Evolutionary conservation across 1,140 invertebrate genomes (phyloP).

Genomic region (Probaryconus sp.): DNA sequence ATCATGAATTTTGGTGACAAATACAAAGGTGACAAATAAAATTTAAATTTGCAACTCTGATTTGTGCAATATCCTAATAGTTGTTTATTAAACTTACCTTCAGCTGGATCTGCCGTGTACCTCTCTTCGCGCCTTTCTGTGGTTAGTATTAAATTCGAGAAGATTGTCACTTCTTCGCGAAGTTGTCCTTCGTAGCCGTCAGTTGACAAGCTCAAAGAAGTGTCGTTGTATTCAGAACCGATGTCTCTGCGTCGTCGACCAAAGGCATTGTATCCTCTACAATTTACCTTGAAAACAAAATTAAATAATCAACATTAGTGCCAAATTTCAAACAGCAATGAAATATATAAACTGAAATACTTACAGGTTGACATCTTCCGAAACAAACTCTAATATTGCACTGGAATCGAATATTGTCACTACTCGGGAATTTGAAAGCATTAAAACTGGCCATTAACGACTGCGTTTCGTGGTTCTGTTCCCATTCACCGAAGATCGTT

Average conservation of each 20-base stretch:
- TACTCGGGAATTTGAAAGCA: slow-evolving; percentile 97
- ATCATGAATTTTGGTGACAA: too few species aligned
- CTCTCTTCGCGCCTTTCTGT: slow-evolving; percentile 87
- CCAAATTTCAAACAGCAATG: not conserved
- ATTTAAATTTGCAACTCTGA: too few species aligned
- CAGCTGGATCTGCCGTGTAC: slow-evolving; percentile 81
- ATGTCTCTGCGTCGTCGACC: slow-evolving; percentile 87
- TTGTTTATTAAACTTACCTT: too few species aligned
- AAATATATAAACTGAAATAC: not conserved
- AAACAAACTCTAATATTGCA: slow-evolving; percentile 97
- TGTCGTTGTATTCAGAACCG: slow-evolving; percentile 80
- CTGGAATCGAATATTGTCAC: slow-evolving; percentile 96
- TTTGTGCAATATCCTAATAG: too few species aligned
- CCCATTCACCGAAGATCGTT: slow-evolving; percentile 95
- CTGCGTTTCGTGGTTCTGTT: slow-evolving; percentile 89
- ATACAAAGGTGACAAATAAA: too few species aligned
- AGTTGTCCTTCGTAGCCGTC: slow-evolving; percentile 87
- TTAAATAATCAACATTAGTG: slow-evolving; percentile 24
- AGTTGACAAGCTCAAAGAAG: slow-evolving; percentile 77
- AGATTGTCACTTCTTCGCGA: slow-evolving; percentile 94
- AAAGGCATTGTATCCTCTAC: slow-evolving; percentile 92
- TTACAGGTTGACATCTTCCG: slow-evolving; percentile 94
- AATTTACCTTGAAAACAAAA: slow-evolving; percentile 85
- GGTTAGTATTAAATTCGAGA: slow-evolving; percentile 94
- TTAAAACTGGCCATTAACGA: slow-evolving; percentile 92